phyloP scores from a whole-genome alignment of 2,888 invertebrate species.

The Apamea monoglypha region DNA sequence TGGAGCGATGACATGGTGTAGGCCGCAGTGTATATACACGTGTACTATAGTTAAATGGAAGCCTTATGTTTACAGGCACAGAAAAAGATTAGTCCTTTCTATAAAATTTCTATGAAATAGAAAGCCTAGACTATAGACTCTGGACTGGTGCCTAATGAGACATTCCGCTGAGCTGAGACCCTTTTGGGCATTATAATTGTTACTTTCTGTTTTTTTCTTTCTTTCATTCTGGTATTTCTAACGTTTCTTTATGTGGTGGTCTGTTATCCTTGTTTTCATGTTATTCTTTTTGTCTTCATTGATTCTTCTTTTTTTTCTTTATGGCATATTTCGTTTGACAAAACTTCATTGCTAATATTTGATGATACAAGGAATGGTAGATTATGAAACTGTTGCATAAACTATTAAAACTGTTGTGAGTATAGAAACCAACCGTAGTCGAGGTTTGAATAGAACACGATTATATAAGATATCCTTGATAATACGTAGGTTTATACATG shows the following conservation, averaged over 20 bases:
- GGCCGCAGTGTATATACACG: not conserved
- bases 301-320: not conserved
- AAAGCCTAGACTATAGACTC: not conserved
- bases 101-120: not conserved
- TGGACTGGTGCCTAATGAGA: not conserved
- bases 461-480: not conserved
- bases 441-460: not conserved
- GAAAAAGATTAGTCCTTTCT: not conserved
- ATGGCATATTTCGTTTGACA: not conserved
- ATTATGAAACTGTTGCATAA: not conserved
- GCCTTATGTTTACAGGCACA: not conserved
- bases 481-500: not conserved
- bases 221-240: not conserved
- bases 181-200: not conserved
- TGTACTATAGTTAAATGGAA: not conserved
- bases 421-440: not conserved
- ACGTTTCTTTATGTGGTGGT: not conserved
- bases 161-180: not conserved
- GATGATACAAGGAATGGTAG: not conserved
- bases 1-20: not conserved
- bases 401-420: not conserved
- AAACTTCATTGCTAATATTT: not conserved
- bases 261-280: slow-evolving; percentile 4
- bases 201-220: not conserved
- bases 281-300: not conserved